Evolutionary conservation across 2,888 invertebrate species (phyloP).

Genomic region (Nymphalis urticae): DNA sequence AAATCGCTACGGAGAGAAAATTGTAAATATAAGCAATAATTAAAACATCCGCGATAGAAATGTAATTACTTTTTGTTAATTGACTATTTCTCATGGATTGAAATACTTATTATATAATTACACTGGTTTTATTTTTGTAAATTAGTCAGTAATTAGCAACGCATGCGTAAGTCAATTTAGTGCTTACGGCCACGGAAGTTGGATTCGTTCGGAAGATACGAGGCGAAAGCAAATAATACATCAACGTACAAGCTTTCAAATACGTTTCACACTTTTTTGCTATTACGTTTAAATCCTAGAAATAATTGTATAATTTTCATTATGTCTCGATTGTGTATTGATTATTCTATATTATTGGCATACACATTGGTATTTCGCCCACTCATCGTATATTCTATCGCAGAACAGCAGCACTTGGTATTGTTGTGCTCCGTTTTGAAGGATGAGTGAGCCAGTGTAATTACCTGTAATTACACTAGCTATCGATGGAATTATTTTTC

Average conservation of each 20-base stretch:
- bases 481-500: no score
- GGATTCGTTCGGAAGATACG: not conserved
- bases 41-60: not conserved
- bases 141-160: not conserved
- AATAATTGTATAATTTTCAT: not conserved
- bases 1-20: slow-evolving; percentile 53
- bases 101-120: slow-evolving; percentile 17
- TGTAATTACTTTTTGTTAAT: slow-evolving; percentile 15
- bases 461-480: no score
- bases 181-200: slow-evolving; percentile 29
- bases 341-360: no score
- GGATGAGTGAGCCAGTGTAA: no score
- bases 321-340: no score
- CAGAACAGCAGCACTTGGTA: no score
- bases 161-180: not conserved
- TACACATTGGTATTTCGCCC: no score
- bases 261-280: not conserved
- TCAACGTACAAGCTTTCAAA: not conserved
- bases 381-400: no score
- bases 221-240: not conserved
- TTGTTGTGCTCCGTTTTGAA: no score
- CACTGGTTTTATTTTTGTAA: not conserved
- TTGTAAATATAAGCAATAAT: slow-evolving; percentile 34
- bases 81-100: slow-evolving; percentile 25
- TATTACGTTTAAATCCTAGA: not conserved